Evolutionary conservation across 2,888 invertebrate species (phyloP), one percentile per base, ranked within the genome.

Genomic region (Lamproptera curius): DNA sequence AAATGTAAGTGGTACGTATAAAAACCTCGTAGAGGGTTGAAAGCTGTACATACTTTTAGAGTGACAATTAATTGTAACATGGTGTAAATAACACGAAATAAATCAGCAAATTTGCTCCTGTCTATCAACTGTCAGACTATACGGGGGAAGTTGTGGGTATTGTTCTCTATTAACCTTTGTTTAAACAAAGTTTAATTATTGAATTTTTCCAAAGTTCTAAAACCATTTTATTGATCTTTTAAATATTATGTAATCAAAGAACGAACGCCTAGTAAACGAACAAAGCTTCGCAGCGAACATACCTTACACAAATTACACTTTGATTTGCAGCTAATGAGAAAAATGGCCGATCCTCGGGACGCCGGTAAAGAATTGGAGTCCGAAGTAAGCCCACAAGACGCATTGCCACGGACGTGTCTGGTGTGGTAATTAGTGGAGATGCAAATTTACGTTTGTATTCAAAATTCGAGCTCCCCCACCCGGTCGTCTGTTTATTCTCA

Each of bases 391-490:
- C 85, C 65, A 69, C 69, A 87, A 87, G 86, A 87, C 77, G 84
- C 82, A 87, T 85, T 72, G 83, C 86, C 77, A 74, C 67, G 75
- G 65, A 83, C 83, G 84, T 77, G 83, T 82, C 81, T 78, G 76
- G 75, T 63, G 64, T 70, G 79, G 86, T 88, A 88, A 88, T 88
- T 88, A 88, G 87, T 83, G 76, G 79, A 79, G 85, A 81, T 84
- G 85, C 87, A 87, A 88, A 88, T 88, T 88, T 88, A 88, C 88
- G 88, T 88, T 88, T 88, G 88, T 88, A 88, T 88, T 88, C 87
- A 88, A 88, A 87, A 88, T 88, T 88, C 88, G 85, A 85, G 86
- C 83, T 72, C 66, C 77, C 76, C 80, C 77, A 78, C 81, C 86
- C 75, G 76, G 77, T 77, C 79, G 82, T 87, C 86, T 86, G 86